Evolutionary conservation across 2,113 vertebrate genomes (phyloP).

Genomic region (Potamarius usumacintae): DNA sequence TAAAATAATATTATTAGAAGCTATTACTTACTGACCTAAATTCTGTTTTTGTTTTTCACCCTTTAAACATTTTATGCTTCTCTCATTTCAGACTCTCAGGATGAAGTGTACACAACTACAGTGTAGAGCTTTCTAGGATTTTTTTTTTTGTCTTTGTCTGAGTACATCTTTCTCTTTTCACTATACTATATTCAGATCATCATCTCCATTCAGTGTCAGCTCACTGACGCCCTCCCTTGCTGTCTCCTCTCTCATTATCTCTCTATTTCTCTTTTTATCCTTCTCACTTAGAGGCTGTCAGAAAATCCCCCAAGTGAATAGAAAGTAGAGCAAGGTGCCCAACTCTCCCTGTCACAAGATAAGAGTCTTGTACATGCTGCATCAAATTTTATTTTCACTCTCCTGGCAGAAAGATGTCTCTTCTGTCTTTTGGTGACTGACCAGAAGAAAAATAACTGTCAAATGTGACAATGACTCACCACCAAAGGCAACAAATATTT

Average conservation of each 20-base stretch:
- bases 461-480: not conserved
- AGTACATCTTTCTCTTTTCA: not conserved
- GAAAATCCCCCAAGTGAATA: slow-evolving; percentile 14
- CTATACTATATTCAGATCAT: slow-evolving; percentile 14
- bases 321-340: slow-evolving; percentile 30
- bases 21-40: not conserved
- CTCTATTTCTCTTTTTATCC: slow-evolving; percentile 24
- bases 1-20: not conserved
- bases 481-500: not conserved
- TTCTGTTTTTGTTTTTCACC: not conserved
- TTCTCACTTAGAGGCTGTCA: slow-evolving; percentile 7
- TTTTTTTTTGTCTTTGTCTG: not conserved
- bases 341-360: slow-evolving; percentile 10
- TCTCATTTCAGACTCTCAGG: not conserved
- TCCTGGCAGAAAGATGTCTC: not conserved
- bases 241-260: slow-evolving; percentile 22
- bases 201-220: slow-evolving; percentile 15
- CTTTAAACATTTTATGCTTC: not conserved
- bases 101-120: not conserved
- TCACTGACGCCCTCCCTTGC: not conserved
- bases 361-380: slow-evolving; percentile 11
- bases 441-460: not conserved
- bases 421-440: slow-evolving; percentile 10
- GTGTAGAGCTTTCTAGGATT: not conserved
- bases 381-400: slow-evolving; percentile 16